These are phyloP conservation scores for Xestia sexstrigata DNA, from an alignment of 2,888 invertebrate genomes.

Conservation along the genomic window DNA sequence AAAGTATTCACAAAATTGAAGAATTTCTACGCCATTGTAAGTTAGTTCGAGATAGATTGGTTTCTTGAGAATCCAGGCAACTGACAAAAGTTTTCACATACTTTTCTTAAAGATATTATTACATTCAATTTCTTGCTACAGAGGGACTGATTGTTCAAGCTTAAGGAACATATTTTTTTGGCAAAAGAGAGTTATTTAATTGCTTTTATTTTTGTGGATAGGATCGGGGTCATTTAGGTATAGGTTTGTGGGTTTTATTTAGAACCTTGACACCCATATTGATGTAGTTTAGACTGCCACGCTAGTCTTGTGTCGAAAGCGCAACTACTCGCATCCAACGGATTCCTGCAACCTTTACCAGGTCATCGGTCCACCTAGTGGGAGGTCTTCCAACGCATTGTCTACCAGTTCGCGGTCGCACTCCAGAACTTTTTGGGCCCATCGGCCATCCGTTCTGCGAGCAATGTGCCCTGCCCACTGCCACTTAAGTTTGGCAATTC, in stretches of 20 bases:
- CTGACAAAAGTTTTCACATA: conserved; percentile 46
- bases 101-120: conserved; percentile 38
- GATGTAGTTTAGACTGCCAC: too few relatives aligned
- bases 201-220: not conserved
- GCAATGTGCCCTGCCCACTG: too few relatives aligned
- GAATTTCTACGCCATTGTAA: conserved; percentile 45
- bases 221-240: not conserved
- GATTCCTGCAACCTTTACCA: too few relatives aligned
- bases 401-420: too few relatives aligned
- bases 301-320: not conserved
- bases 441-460: too few relatives aligned
- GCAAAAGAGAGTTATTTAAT: not conserved
- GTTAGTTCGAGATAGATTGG: conserved; percentile 49
- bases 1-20: conserved; percentile 24
- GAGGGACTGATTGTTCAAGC: not conserved
- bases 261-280: not conserved
- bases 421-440: too few relatives aligned
- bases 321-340: too few relatives aligned
- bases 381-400: too few relatives aligned
- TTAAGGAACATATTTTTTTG: not conserved
- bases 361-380: too few relatives aligned
- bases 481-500: too few relatives aligned
- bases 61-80: conserved; percentile 41
- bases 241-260: not conserved
- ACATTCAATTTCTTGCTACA: conserved; percentile 40